A percentile compares a stretch with the other conserved stretches of the same genome.
These are phyloP conservation scores for Philereme transversata DNA, from an alignment of 2,888 invertebrate genomes.

Conservation along the genomic window DNA sequence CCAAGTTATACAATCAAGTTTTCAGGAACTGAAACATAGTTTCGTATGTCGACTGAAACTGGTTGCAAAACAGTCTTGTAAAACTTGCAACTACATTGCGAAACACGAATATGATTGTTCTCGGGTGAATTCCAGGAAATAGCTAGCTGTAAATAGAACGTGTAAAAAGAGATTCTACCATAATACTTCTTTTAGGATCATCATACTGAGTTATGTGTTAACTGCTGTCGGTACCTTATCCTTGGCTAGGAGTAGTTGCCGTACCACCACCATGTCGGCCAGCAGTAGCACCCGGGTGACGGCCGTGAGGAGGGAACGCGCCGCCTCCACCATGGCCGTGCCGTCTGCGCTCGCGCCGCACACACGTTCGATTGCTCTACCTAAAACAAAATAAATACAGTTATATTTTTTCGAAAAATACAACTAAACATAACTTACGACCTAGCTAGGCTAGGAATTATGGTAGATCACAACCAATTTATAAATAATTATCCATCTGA, in stretches of 20 bases:
- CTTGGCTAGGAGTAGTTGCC: conserved; percentile 97
- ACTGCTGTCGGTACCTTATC: conserved; percentile 88
- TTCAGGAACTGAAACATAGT: conserved; percentile 33
- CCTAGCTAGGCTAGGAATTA: too few relatives aligned
- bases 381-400: conserved; percentile 74
- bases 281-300: conserved; percentile 97
- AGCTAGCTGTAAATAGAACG: background rate
- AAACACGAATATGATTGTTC: conserved; percentile 16
- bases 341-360: conserved; percentile 92
- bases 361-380: conserved; percentile 95
- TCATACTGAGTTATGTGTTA: background rate
- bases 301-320: conserved; percentile 95
- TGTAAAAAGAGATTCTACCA: background rate
- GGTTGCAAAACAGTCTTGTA: conserved; percentile 25
- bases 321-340: conserved; percentile 94
- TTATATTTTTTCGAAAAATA: too few relatives aligned
- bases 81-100: conserved; percentile 24
- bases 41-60: conserved; percentile 27
- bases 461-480: too few relatives aligned
- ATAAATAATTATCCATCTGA: too few relatives aligned
- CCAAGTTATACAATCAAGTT: conserved; percentile 42
- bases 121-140: conserved; percentile 4
- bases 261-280: conserved; percentile 98
- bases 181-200: background rate
- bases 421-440: too few relatives aligned